Base-by-base conservation (phyloP, 2,797 vertebrate species). In the Acipenser oxyrinchus region DNA sequence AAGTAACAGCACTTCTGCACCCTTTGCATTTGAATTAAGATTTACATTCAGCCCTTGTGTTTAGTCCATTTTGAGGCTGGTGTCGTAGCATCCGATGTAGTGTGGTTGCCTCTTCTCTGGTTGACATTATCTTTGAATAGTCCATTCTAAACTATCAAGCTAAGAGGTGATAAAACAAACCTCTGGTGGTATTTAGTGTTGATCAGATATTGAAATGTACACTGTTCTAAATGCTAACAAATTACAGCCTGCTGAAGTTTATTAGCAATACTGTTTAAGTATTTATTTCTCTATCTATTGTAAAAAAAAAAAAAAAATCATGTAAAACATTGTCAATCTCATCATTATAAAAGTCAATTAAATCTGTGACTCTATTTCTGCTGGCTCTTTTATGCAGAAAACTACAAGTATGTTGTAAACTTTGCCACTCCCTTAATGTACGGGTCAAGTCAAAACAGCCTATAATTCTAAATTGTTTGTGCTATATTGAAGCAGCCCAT, bases 21-120 rank as follows among this genome's bases (percentile, higher is more conserved):
- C 86, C 88, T 78, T 85, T 88, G 87, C 87, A 86, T 90, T 90
- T 90, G 88, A 91, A 91, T 90, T 89, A 91, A 91, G 90, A 88
- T 91, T 90, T 89, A 83, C 86, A 90, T 90, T 90, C 85, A 90
- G 90, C 89, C 88, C 89, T 90, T 90, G 90, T 91, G 88, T 90
- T 91, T 90, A 89, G 88, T 85, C 87, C 89, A 90, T 90, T 91
- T 88, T 84, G 88, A 88, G 86, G 82, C 87, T 89, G 89, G 85
- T 90, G 86, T 86, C 88, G 90, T 90, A 87, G 88, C 86, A 91
- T 90, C 89, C 76, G 83, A 79, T 64, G 49, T 76, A 80, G 85
- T 87, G 84, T 87, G 71, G 72, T 80, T 85, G 87, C 82, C 48
- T 62, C 60, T 18, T 7, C 12, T 10, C 10, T 48, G 52, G 6